A percentile compares a stretch with the other conserved stretches of the same genome.
phyloP scores from a whole-genome alignment of 2,797 vertebrate species.

The Champsocephalus esox region DNA sequence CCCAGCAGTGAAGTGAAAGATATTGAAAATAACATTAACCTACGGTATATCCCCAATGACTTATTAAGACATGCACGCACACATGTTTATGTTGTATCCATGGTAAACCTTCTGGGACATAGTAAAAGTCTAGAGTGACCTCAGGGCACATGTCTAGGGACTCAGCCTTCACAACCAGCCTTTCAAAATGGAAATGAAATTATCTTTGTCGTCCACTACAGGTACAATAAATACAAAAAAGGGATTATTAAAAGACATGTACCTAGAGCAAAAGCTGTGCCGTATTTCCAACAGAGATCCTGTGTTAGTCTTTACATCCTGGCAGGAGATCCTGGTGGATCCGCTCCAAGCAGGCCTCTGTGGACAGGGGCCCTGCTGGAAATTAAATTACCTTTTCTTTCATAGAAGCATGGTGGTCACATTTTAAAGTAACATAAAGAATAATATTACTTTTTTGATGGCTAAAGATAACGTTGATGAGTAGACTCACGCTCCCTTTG shows the following conservation, averaged over 20 bases:
- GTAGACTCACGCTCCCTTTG: slow-evolving; percentile 43
- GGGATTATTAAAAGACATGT: slow-evolving; percentile 17
- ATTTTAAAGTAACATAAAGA: slow-evolving; percentile 59
- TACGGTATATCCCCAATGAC: slow-evolving; percentile 54
- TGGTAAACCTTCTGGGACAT: slow-evolving; percentile 60
- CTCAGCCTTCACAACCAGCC: slow-evolving; percentile 43
- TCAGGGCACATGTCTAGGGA: slow-evolving; percentile 44
- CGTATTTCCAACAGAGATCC: slow-evolving; percentile 48
- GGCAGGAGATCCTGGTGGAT: slow-evolving; percentile 72
- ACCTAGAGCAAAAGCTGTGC: slow-evolving; percentile 6
- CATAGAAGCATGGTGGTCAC: slow-evolving; percentile 69
- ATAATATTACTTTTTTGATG: slow-evolving; percentile 70
- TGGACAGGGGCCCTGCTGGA: slow-evolving; percentile 74
- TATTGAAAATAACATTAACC: slow-evolving; percentile 72
- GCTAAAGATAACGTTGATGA: slow-evolving; percentile 66
- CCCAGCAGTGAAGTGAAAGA: slow-evolving; percentile 58
- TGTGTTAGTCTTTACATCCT: slow-evolving; percentile 67
- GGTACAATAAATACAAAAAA: slow-evolving; percentile 44
- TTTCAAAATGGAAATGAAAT: slow-evolving; percentile 52
- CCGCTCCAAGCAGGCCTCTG: slow-evolving; percentile 66
- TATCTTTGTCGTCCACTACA: slow-evolving; percentile 47
- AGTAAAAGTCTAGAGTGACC: slow-evolving; percentile 57
- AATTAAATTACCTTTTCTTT: slow-evolving; percentile 81
- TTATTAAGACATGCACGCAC: slow-evolving; percentile 63
- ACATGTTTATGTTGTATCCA: slow-evolving; percentile 65